phyloP scores from a whole-genome alignment of 1,140 invertebrate genomes.

The Drosophila azteca region DNA sequence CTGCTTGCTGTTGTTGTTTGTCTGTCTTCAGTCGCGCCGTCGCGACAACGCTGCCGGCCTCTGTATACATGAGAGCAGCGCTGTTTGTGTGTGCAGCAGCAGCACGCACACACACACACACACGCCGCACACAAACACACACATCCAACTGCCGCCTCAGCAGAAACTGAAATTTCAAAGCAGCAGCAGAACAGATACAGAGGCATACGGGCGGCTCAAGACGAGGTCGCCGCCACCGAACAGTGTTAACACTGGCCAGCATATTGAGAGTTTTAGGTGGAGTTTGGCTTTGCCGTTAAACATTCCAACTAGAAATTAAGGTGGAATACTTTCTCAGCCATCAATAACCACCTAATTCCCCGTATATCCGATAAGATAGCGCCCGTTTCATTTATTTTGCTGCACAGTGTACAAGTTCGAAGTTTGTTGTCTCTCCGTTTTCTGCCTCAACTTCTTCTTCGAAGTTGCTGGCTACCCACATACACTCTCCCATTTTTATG shows the following conservation, averaged over 20 bases:
- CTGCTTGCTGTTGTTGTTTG: conserved; percentile 60
- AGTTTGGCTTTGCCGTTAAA: neutral
- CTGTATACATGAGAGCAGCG: conserved; percentile 25
- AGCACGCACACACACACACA: conserved; percentile 17
- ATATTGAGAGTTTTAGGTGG: neutral
- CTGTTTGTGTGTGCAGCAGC: conserved; percentile 47
- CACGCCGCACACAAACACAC: conserved; percentile 5
- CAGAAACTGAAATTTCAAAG: conserved; percentile 75
- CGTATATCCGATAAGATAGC: neutral
- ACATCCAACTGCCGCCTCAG: conserved; percentile 48
- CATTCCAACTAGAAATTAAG: neutral
- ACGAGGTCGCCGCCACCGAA: conserved; percentile 48
- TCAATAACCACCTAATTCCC: neutral
- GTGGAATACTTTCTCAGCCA: neutral
- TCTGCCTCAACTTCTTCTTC: conserved; percentile 61
- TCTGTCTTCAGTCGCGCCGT: conserved; percentile 47
- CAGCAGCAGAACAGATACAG: conserved; percentile 44
- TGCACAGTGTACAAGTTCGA: conserved; percentile 52
- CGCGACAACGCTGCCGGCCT: conserved; percentile 63
- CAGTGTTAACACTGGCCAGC: conserved; percentile 38
- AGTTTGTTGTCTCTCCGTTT: conserved; percentile 46
- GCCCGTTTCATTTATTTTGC: conserved; percentile 5
- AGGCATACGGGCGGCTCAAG: conserved; percentile 33
- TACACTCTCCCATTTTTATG: conserved; percentile 58
- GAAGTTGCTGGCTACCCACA: conserved; percentile 67